phyloP scores from a whole-genome alignment of 1,140 invertebrate genomes.

The Atta texana region DNA sequence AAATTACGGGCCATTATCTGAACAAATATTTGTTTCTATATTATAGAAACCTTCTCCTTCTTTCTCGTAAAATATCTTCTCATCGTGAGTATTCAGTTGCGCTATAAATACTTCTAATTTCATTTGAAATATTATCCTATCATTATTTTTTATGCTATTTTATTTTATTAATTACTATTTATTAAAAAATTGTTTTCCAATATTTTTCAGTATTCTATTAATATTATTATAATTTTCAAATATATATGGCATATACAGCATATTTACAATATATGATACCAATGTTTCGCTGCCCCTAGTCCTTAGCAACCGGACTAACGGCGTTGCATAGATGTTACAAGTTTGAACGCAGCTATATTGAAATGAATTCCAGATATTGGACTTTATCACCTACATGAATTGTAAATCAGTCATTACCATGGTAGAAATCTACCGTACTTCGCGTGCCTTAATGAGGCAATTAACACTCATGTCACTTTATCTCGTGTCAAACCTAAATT shows the following conservation, averaged over 20 bases:
- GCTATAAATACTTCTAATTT: neutral
- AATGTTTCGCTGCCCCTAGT: constrained; percentile 57
- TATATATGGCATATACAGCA: neutral
- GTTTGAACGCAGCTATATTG: constrained; percentile 24
- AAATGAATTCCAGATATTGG: constrained; percentile 16
- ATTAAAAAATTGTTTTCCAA: neutral
- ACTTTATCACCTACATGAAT: constrained; percentile 12
- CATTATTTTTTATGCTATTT: neutral
- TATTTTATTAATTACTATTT: neutral
- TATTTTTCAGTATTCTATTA: neutral
- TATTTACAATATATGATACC: neutral
- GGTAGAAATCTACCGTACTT: neutral
- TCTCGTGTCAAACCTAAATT: constrained; percentile 32
- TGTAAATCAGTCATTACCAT: constrained; percentile 23
- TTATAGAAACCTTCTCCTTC: neutral
- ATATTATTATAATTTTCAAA: neutral
- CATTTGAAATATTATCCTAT: neutral
- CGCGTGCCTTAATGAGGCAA: constrained; percentile 39
- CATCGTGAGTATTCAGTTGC: neutral
- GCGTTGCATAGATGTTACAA: constrained; percentile 71
- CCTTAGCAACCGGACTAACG: constrained; percentile 57
- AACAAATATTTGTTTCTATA: constrained; percentile 44
- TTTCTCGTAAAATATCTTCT: constrained; percentile 25
- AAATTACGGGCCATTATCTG: constrained; percentile 28
- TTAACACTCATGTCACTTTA: constrained; percentile 18